Evolutionary conservation across 2,888 invertebrate genomes (phyloP).

Genomic region (Idaea dimidiata): DNA sequence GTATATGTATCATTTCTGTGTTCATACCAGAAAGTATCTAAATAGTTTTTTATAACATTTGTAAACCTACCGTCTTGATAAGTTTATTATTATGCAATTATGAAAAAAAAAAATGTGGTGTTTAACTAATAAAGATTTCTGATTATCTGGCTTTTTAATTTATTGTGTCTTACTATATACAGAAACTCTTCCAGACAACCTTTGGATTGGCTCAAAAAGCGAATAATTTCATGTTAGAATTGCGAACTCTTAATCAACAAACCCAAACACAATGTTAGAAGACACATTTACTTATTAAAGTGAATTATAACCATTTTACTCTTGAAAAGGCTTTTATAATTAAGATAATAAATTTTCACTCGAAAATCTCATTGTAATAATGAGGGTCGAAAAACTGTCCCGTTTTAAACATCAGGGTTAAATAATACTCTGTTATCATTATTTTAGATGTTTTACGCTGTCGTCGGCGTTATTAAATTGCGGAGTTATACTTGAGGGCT

Average conservation of each 20-base stretch:
- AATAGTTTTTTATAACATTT: no score
- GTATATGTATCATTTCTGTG: no score
- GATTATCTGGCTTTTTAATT: no score
- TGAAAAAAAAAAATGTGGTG: no score
- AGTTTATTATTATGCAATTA: no score
- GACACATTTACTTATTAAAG: not conserved
- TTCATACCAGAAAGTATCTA: no score
- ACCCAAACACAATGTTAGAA: not conserved
- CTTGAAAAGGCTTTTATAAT: slow-evolving; percentile 16
- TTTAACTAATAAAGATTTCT: no score
- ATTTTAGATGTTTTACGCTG: not conserved
- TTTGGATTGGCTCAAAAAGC: no score
- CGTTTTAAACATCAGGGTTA: not conserved
- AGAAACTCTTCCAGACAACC: no score
- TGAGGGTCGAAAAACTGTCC: slow-evolving; percentile 17
- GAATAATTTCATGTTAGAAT: no score
- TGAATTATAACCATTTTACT: not conserved
- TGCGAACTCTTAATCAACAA: not conserved
- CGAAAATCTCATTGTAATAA: slow-evolving; percentile 24
- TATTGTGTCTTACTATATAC: no score
- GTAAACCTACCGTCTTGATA: no score
- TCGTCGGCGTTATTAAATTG: not conserved
- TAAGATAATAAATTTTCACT: slow-evolving; percentile 24
- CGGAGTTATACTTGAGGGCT: not conserved
- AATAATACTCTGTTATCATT: not conserved